Evolutionary conservation across 1,140 invertebrate species (phyloP).

Genomic region (Micrasema minimum): DNA sequence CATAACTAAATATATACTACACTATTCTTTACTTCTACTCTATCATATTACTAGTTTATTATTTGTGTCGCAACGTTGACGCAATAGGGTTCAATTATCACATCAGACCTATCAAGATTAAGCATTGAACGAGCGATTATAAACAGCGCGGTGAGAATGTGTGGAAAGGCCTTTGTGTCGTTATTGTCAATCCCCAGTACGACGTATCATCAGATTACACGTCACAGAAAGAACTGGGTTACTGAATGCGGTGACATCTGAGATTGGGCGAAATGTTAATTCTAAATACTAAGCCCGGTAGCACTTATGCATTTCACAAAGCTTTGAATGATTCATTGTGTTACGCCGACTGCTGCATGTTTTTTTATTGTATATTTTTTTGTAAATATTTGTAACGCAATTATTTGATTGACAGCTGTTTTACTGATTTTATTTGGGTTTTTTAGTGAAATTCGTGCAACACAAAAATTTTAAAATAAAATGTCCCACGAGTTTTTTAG

Average conservation of each 20-base stretch:
- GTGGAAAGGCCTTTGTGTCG: conserved; percentile 12
- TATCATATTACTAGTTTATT: too few relatives aligned
- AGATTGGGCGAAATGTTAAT: conserved; percentile 16
- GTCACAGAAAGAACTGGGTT: conserved; percentile 1
- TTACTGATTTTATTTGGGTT: too few relatives aligned
- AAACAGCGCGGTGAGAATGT: conserved; percentile 11
- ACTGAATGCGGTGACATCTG: conserved; percentile 26
- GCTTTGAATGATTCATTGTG: too few relatives aligned
- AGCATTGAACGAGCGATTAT: conserved; percentile 25
- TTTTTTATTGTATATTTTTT: not conserved
- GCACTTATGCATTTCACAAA: not conserved
- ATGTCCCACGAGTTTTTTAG: too few relatives aligned
- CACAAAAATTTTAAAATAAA: too few relatives aligned
- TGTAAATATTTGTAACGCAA: not conserved
- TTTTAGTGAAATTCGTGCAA: too few relatives aligned
- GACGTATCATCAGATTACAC: conserved; percentile 25
- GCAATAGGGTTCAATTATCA: conserved; percentile 35
- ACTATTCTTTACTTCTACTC: too few relatives aligned
- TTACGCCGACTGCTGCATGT: not conserved
- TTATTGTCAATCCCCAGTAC: conserved; percentile 10
- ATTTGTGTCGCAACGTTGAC: conserved; percentile 14
- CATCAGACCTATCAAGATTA: conserved; percentile 34
- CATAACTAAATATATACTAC: too few relatives aligned
- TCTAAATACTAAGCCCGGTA: not conserved
- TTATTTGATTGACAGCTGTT: too few relatives aligned